Evolutionary conservation across 2,888 invertebrate species (phyloP), one percentile per base, ranked within the genome.

Genomic region (Nycteola revayana): DNA sequence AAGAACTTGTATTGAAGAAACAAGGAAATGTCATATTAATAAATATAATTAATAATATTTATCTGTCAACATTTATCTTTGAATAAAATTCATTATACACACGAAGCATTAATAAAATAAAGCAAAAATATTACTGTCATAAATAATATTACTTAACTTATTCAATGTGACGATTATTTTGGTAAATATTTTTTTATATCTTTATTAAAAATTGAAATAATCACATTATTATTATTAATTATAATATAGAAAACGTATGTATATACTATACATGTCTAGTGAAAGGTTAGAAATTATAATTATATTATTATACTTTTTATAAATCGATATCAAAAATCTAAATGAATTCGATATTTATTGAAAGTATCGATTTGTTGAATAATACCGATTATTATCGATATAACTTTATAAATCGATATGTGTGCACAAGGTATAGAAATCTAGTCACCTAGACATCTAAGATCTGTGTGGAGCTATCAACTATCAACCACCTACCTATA

Each of bases 151-250:
- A 48, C 50, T 56, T 60, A 60, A 50, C 41, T n/a, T n/a, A 42
- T 40, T 62, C 42, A 45, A 57, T 56, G 58, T 54, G 63, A 60
- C 54, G 49, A 50, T 60, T 49, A 60, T 59, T 62, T 61, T 60
- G 60, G 58, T 62, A 52, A n/a, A 51, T 54, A 54, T 48, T 45
- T 29, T 38, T 49, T 51, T 41, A 40, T 51, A 55, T 49, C 38
- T 49, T 58, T 32, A 39, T 45, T 37, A 41, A 49, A 55, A 59
- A 35, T 55, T 29, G 42, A 49, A 49, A 51, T 55, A 54, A 51
- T 52, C 54, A 49, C 49, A 49, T 50, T 61, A 53, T 49, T 45
- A 33, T 31, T 39, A 30, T 34, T 46, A 21, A n/a, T 42, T 34
- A 28, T 54, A 48, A 44, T 54, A 42, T 60, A 60, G 51, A 62